A percentile compares a stretch with the other conserved stretches of the same genome.
Conservation (phyloP, 2,888 invertebrate genomes). For the Drosophila quinaria region DNA sequence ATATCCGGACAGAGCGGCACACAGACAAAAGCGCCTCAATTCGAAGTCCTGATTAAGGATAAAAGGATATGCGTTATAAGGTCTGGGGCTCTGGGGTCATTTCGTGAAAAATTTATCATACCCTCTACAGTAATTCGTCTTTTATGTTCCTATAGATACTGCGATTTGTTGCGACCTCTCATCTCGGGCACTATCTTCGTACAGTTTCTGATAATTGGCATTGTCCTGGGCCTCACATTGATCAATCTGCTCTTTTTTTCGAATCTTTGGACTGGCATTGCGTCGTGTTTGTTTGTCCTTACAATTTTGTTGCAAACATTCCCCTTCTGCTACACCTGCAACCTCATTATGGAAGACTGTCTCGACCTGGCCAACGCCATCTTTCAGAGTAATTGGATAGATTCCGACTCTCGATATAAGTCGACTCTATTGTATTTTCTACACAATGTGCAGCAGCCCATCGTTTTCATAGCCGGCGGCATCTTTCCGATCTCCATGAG, state of each 20-base stretch:
- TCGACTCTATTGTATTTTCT: constrained; percentile 67
- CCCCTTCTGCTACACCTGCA: constrained; percentile 76
- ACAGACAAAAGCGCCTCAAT: no score
- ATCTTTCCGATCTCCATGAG: constrained; percentile 67
- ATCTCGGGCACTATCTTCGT: constrained; percentile 76
- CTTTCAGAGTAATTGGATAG: constrained; percentile 79
- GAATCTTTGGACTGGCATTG: constrained; percentile 62
- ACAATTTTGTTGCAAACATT: constrained; percentile 69
- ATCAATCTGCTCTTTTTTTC: constrained; percentile 72
- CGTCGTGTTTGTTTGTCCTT: constrained; percentile 58
- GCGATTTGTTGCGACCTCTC: constrained; percentile 61
- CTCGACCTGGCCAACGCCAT: constrained; percentile 59
- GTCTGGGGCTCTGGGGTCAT: no score
- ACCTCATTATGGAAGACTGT: constrained; percentile 72
- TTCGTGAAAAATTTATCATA: no score
- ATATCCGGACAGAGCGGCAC: no score
- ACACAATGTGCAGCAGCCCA: constrained; percentile 69
- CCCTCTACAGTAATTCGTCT: not conserved
- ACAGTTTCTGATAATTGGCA: constrained; percentile 71
- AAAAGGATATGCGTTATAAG: no score
- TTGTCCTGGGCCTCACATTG: constrained; percentile 66
- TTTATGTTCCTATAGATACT: constrained; percentile 42
- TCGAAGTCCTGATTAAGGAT: no score
- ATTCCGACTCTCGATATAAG: constrained; percentile 58
- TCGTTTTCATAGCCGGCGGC: constrained; percentile 66